A percentile compares a stretch with the other conserved stretches of the same genome.
phyloP scores from a whole-genome alignment of 2,888 invertebrate species.

The Cheilosia vernalis region DNA sequence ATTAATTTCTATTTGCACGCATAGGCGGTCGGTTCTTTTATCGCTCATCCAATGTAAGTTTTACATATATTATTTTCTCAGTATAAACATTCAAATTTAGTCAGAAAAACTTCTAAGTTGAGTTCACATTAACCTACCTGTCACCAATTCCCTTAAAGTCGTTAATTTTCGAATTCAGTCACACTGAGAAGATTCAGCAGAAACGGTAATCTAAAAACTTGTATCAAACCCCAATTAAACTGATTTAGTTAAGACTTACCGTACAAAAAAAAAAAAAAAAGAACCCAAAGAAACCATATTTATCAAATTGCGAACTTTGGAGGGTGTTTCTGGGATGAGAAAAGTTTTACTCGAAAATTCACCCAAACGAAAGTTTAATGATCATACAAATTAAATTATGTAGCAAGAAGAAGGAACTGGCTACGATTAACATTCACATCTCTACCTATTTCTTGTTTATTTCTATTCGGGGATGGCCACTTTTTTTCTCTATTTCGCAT shows the following conservation, averaged over 20 bases:
- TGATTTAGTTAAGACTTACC: constrained; percentile 13
- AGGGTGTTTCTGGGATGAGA: background rate
- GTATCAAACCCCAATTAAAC: constrained; percentile 34
- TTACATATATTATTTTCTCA: no score
- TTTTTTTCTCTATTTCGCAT: background rate
- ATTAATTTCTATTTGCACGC: no score
- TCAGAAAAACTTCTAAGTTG: no score
- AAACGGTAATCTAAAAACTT: constrained; percentile 14
- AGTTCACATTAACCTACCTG: no score
- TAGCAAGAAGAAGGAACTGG: constrained; percentile 12
- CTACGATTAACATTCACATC: constrained; percentile 17
- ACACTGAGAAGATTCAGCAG: no score
- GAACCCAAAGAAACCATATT: constrained; percentile 19
- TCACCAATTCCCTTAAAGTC: no score
- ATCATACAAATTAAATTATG: constrained; percentile 62
- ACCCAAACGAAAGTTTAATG: constrained; percentile 61
- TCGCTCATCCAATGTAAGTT: no score
- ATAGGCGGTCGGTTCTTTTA: no score
- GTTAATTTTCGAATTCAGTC: no score
- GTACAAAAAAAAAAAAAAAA: background rate
- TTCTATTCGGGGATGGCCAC: constrained; percentile 3
- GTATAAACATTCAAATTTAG: no score
- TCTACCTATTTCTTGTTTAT: constrained; percentile 1
- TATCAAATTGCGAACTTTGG: constrained; percentile 44
- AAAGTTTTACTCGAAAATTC: constrained; percentile 50